Evolutionary conservation across 2,113 vertebrate species (phyloP).

Genomic region (Corvus moneduloides): DNA sequence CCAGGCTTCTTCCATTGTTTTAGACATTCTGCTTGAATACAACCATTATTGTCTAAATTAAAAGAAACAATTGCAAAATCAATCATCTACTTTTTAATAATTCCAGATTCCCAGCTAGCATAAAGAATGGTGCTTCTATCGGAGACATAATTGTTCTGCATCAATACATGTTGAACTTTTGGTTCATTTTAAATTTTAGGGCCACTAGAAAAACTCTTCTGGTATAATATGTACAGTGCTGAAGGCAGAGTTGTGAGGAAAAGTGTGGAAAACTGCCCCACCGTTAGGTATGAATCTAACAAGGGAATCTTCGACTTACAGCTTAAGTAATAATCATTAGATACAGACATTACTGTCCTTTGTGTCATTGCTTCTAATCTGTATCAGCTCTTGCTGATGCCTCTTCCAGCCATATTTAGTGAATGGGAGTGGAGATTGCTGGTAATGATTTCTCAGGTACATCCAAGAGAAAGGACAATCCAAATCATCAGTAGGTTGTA

Average conservation of each 20-base stretch:
- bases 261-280: neutral
- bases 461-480: neutral
- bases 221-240: neutral
- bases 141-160: neutral
- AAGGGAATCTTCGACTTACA: neutral
- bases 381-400: neutral
- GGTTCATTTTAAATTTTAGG: neutral
- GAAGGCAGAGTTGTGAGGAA: neutral
- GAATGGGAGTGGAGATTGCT: neutral
- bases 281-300: neutral
- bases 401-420: neutral
- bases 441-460: neutral
- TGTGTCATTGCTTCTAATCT: neutral
- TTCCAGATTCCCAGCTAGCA: neutral
- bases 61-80: slow-evolving; percentile 6
- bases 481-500: neutral
- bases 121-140: neutral
- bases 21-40: neutral
- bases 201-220: neutral
- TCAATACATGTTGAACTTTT: neutral
- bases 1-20: neutral
- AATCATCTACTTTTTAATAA: neutral
- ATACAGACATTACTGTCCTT: neutral
- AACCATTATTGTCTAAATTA: neutral
- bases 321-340: neutral